Evolutionary conservation across 2,888 invertebrate species (phyloP).

Genomic region (Dicranocentrus wangi): DNA sequence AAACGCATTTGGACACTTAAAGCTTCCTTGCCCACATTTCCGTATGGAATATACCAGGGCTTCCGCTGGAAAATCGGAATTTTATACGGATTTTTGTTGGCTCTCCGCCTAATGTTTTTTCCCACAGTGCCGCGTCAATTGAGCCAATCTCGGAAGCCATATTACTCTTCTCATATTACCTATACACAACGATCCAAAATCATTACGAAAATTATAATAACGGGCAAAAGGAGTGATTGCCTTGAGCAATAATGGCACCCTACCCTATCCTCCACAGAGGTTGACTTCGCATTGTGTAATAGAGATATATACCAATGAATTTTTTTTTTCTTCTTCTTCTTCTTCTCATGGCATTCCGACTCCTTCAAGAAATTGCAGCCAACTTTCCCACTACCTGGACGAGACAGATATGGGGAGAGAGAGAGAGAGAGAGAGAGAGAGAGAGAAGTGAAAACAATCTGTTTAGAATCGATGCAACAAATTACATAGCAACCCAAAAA

Average conservation of each 20-base stretch:
- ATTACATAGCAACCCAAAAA: conserved; percentile 31
- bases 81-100: conserved; percentile 59
- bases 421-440: conserved; percentile 1
- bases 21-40: too few species aligned
- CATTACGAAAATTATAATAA: conserved; percentile 35
- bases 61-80: conserved; percentile 49
- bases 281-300: too few species aligned
- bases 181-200: conserved; percentile 29
- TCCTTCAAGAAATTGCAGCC: too few species aligned
- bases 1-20: too few species aligned
- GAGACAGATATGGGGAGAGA: background rate
- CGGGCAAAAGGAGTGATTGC: conserved; percentile 16
- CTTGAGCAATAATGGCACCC: background rate
- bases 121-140: background rate
- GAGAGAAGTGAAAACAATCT: conserved; percentile 51
- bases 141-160: background rate
- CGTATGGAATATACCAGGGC: too few species aligned
- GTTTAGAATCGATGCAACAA: conserved; percentile 53
- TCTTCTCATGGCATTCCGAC: too few species aligned
- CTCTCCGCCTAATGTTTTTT: conserved; percentile 62
- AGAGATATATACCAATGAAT: too few species aligned
- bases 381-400: too few species aligned
- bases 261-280: background rate
- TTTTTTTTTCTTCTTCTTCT: too few species aligned
- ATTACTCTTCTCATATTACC: background rate